phyloP scores from a whole-genome alignment of 2,888 invertebrate genomes.

The Drosophila mercatorum region DNA sequence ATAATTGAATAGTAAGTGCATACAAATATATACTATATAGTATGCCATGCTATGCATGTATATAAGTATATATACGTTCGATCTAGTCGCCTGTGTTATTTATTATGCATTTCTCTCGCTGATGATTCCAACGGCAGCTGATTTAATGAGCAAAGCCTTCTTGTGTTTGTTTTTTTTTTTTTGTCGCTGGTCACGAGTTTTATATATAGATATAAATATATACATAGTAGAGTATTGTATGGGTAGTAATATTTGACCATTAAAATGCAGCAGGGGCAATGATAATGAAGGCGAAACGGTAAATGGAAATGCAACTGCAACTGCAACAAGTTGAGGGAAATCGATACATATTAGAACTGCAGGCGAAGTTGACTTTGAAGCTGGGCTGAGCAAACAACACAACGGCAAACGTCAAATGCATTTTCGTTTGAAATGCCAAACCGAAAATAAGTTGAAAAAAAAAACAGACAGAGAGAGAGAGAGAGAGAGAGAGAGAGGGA shows the following conservation, averaged over 20 bases:
- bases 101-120: conserved; percentile 62
- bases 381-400: conserved; percentile 41
- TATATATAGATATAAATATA: conserved; percentile 6
- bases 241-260: conserved; percentile 74
- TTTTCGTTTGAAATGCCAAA: conserved; percentile 40
- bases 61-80: conserved; percentile 10
- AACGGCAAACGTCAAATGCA: conserved; percentile 49
- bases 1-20: conserved; percentile 67
- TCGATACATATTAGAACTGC: conserved; percentile 72
- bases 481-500: too few species aligned
- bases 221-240: conserved; percentile 8
- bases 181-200: conserved; percentile 68
- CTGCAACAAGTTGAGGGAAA: conserved; percentile 59
- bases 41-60: conserved; percentile 6
- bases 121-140: conserved; percentile 72
- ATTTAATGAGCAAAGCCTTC: conserved; percentile 61
- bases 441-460: conserved; percentile 1
- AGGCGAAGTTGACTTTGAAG: conserved; percentile 34
- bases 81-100: conserved; percentile 48
- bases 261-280: conserved; percentile 72
- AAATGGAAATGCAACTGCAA: conserved; percentile 46
- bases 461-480: neutral
- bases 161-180: conserved; percentile 21
- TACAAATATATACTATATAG: conserved; percentile 36
- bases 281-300: conserved; percentile 76